Evolutionary conservation across 2,888 invertebrate genomes (phyloP).

Genomic region (Caenorhabditis sp.): DNA sequence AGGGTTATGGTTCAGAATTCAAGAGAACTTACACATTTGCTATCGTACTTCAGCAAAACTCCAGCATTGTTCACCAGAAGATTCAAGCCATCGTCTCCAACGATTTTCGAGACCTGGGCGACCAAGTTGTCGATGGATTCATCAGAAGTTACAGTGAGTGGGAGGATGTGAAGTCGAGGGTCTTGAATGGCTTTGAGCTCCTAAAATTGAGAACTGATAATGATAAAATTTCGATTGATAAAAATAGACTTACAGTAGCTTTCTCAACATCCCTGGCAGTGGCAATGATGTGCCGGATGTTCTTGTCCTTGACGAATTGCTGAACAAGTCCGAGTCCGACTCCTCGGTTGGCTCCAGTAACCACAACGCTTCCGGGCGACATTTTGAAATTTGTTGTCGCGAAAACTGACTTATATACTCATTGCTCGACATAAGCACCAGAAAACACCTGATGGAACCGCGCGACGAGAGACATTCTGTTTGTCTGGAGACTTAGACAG

Average conservation of each 20-base stretch:
- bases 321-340: slow-evolving; percentile 92
- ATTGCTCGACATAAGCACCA: no score
- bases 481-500: not conserved
- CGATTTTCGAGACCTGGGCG: slow-evolving; percentile 19
- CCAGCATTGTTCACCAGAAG: slow-evolving; percentile 33
- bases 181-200: slow-evolving; percentile 28
- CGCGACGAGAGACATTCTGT: no score
- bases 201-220: not conserved
- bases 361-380: slow-evolving; percentile 86
- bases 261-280: slow-evolving; percentile 89
- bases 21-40: slow-evolving; percentile 1
- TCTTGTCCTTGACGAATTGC: slow-evolving; percentile 84
- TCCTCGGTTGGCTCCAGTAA: slow-evolving; percentile 94
- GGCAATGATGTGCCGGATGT: slow-evolving; percentile 89
- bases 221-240: no score
- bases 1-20: no score
- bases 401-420: no score
- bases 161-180: slow-evolving; percentile 27
- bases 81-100: slow-evolving; percentile 55
- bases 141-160: slow-evolving; percentile 11
- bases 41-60: not conserved
- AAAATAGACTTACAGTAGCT: slow-evolving; percentile 50
- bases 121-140: slow-evolving; percentile 28
- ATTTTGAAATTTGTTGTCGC: no score
- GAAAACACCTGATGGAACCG: no score